Evolutionary conservation across 2,113 vertebrate species (phyloP).

Genomic region (Furnarius figulus): DNA sequence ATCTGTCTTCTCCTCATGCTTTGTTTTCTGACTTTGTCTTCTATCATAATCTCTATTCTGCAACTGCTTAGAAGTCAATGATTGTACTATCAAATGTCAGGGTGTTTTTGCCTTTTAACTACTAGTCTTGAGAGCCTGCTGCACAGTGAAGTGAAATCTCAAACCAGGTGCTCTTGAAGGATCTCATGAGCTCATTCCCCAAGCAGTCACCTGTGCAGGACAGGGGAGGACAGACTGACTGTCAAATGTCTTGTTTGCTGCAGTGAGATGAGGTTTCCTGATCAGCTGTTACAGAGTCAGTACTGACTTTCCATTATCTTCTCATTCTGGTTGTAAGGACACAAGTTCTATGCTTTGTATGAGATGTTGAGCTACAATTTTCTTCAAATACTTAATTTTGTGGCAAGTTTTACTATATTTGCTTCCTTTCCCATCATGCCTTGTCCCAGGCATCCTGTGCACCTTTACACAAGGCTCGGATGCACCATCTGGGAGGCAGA

Average conservation of each 20-base stretch:
- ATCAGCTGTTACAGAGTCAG: fast-evolving
- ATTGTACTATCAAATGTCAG: not conserved
- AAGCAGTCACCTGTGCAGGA: not conserved
- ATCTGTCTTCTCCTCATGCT: not conserved
- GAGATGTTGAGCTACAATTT: not conserved
- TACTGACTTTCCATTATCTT: not conserved
- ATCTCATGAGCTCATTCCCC: not conserved
- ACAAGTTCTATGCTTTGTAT: not conserved
- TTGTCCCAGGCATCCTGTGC: not conserved
- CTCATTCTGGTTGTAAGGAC: not conserved
- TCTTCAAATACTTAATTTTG: not conserved
- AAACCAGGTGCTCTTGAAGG: not conserved
- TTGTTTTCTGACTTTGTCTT: not conserved
- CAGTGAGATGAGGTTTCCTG: not conserved
- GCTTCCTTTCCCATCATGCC: not conserved
- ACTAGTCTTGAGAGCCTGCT: not conserved
- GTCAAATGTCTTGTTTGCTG: not conserved
- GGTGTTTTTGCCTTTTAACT: not conserved
- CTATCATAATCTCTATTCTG: not conserved
- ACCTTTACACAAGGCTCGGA: not conserved
- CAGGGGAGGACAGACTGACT: not conserved
- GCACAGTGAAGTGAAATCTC: not conserved
- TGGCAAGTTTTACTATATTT: not conserved
- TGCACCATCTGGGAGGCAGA: constrained; percentile 8
- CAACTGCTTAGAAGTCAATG: not conserved